phyloP scores from a whole-genome alignment of 1,140 invertebrate genomes.

The Drosophila trapezifrons region DNA sequence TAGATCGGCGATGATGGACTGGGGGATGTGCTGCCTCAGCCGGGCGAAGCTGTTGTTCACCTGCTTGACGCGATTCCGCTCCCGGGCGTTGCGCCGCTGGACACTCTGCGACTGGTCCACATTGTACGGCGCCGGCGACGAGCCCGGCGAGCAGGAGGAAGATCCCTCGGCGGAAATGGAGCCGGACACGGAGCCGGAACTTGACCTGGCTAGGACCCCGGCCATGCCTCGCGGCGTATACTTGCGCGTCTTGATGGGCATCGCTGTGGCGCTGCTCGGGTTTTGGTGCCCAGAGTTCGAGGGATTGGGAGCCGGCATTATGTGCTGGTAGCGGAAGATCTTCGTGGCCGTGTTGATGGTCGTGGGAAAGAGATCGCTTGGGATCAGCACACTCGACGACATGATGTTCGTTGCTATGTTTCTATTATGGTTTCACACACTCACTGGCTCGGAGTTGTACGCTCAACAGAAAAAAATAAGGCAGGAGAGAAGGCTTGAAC shows the following conservation, averaged over 20 bases:
- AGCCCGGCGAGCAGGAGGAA: slow-evolving; percentile 82
- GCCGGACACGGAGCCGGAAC: slow-evolving; percentile 23
- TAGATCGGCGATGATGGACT: slow-evolving; percentile 89
- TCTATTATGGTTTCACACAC: slow-evolving; percentile 23
- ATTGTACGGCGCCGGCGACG: slow-evolving; percentile 86
- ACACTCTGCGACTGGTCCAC: slow-evolving; percentile 90
- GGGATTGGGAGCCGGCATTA: slow-evolving; percentile 65
- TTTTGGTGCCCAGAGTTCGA: slow-evolving; percentile 7
- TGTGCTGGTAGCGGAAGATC: slow-evolving; percentile 74
- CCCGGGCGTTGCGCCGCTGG: slow-evolving; percentile 94
- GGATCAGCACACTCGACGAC: slow-evolving; percentile 69
- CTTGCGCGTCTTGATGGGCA: slow-evolving; percentile 72
- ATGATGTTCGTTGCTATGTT: slow-evolving; percentile 8
- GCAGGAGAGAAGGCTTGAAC: slow-evolving; percentile 44
- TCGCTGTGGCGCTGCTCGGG: slow-evolving; percentile 58
- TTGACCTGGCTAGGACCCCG: slow-evolving; percentile 23
- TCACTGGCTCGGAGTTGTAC: slow-evolving; percentile 5
- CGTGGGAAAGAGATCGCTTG: slow-evolving; percentile 63
- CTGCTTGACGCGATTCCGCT: slow-evolving; percentile 97
- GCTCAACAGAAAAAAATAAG: slow-evolving; percentile 32
- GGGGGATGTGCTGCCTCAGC: slow-evolving; percentile 93
- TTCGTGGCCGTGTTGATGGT: slow-evolving; percentile 61
- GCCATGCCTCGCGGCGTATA: slow-evolving; percentile 72
- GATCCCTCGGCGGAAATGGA: slow-evolving; percentile 83
- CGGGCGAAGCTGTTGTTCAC: slow-evolving; percentile 97